Conservation (phyloP, 2,797 vertebrate species). For the Sparidentex hasta region DNA sequence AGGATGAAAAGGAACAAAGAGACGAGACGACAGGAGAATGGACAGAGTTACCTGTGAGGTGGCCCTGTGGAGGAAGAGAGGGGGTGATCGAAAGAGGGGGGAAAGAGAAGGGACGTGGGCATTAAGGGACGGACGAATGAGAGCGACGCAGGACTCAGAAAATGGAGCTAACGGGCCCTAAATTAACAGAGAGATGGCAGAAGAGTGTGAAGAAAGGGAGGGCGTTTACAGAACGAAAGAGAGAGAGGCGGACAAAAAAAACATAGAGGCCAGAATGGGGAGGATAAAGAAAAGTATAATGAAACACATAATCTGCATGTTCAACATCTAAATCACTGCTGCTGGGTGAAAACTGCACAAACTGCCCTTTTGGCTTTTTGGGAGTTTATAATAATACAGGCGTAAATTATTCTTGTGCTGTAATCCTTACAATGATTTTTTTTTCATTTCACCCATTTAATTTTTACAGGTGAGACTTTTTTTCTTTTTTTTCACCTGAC, state of each 20-base stretch:
- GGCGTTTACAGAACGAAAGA: not conserved
- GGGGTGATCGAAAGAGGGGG: slow-evolving; percentile 54
- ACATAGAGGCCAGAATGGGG: slow-evolving; percentile 1
- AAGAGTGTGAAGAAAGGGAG: slow-evolving; percentile 1
- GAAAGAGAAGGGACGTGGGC: slow-evolving; percentile 30
- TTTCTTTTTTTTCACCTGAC: slow-evolving; percentile 54
- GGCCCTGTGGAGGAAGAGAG: slow-evolving; percentile 81
- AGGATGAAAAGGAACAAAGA: slow-evolving; percentile 54
- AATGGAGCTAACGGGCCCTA: slow-evolving; percentile 52
- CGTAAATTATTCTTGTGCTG: not conserved
- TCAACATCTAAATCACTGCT: slow-evolving; percentile 64
- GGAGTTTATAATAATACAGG: not conserved
- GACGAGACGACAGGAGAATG: slow-evolving; percentile 69
- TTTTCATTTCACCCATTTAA: not conserved
- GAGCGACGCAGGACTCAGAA: slow-evolving; percentile 48
- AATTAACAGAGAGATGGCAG: slow-evolving; percentile 42
- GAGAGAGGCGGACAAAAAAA: slow-evolving; percentile 2
- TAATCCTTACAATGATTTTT: not conserved
- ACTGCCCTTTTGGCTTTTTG: slow-evolving; percentile 14
- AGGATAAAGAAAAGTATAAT: slow-evolving; percentile 41
- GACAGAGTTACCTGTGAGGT: slow-evolving; percentile 88
- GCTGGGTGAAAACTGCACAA: slow-evolving; percentile 62
- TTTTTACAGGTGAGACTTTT: slow-evolving; percentile 27
- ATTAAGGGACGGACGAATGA: slow-evolving; percentile 29
- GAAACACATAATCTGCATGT: slow-evolving; percentile 45